A percentile compares a stretch with the other conserved stretches of the same genome.
Evolutionary conservation across 1,140 invertebrate species (phyloP).

Genomic region (Colletes gigas): DNA sequence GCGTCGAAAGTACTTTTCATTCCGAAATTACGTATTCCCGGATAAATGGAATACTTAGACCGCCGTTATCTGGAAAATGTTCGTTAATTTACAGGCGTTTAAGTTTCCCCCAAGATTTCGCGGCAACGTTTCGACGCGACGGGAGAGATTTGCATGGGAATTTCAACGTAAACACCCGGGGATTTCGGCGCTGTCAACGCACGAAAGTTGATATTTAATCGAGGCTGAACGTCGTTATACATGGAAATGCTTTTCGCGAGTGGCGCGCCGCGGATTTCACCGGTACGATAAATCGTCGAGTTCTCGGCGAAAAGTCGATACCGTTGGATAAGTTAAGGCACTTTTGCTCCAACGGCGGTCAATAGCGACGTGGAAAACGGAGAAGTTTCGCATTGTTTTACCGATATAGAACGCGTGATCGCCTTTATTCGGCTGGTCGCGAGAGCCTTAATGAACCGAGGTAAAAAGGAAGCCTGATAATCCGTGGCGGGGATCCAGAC

Average conservation of each 20-base stretch:
- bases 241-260: neutral
- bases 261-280: neutral
- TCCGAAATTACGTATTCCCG: no score
- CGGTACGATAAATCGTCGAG: neutral
- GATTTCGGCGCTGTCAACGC: neutral
- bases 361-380: no score
- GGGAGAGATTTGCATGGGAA: neutral
- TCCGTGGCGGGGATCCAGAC: no score
- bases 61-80: no score
- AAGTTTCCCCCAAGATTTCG: no score
- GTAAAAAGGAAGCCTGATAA: no score
- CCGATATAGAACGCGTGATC: neutral
- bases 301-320: neutral
- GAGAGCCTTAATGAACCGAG: neutral
- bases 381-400: neutral
- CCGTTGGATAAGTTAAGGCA: neutral
- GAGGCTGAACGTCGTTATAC: neutral
- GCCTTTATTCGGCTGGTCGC: neutral
- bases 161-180: neutral
- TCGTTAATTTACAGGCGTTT: no score
- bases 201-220: slow-evolving; percentile 1
- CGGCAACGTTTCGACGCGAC: no score
- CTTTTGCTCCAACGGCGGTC: neutral
- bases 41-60: no score
- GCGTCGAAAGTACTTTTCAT: no score